Percentiles rank a stretch among this genome's conserved stretches.
Evolutionary conservation across 2,888 invertebrate genomes (phyloP).

Genomic region (Patella caerulea): DNA sequence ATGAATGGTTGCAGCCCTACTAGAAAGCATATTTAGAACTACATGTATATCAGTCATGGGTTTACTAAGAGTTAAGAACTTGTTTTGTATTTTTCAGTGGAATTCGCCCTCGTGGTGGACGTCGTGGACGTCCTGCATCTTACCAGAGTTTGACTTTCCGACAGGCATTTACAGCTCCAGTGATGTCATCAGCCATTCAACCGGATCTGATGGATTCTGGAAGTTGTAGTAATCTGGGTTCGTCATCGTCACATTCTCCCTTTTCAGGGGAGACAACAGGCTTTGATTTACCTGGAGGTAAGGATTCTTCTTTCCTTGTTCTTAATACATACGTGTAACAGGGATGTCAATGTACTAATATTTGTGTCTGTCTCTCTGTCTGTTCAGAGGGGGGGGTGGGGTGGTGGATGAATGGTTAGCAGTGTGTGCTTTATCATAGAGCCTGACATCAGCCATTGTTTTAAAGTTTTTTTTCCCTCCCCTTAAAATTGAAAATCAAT

Average conservation of each 20-base stretch:
- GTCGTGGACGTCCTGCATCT: conserved; percentile 22
- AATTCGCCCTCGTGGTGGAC: conserved; percentile 20
- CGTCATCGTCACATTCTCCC: not conserved
- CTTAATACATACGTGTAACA: too few species aligned
- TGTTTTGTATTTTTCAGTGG: not conserved
- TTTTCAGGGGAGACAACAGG: not conserved
- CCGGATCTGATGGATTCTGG: not conserved
- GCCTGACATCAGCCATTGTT: too few species aligned
- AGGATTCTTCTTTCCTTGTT: not conserved
- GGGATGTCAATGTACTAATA: too few species aligned
- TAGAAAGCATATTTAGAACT: not conserved
- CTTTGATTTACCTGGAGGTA: not conserved
- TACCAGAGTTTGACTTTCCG: conserved; percentile 21
- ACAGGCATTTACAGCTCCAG: conserved; percentile 22
- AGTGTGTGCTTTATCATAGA: too few species aligned
- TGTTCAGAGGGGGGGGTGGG: too few species aligned
- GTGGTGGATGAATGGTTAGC: too few species aligned
- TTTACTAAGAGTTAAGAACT: not conserved
- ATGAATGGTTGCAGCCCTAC: too few species aligned
- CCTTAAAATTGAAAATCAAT: too few species aligned
- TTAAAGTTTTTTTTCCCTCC: too few species aligned
- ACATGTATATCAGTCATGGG: not conserved
- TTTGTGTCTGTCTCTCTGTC: too few species aligned
- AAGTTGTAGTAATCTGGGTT: not conserved
- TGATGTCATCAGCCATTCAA: not conserved